These are phyloP conservation scores for Athalia rosae DNA, from an alignment of 2,888 invertebrate genomes.

Conservation along the genomic window DNA sequence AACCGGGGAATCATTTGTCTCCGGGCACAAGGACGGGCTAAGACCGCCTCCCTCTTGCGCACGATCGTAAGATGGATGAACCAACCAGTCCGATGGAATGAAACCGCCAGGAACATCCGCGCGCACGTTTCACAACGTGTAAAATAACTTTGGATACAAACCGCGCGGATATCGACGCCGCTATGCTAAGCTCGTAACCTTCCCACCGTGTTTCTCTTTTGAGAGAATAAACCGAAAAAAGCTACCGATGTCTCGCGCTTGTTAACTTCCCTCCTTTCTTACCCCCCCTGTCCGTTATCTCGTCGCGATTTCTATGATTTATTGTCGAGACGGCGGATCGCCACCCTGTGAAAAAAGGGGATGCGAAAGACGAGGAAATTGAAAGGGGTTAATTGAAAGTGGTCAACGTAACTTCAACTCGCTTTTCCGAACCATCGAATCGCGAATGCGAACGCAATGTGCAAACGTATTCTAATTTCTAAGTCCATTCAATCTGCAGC, in stretches of 20 bases:
- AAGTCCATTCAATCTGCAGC: conserved; percentile 17
- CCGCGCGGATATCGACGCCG: background rate
- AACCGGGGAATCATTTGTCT: conserved; percentile 41
- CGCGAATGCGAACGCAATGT: conserved; percentile 16
- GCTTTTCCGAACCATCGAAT: conserved; percentile 24
- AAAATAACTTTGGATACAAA: conserved; percentile 6
- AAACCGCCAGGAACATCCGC: conserved; percentile 56
- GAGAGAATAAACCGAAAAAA: no score
- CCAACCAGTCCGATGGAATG: conserved; percentile 62
- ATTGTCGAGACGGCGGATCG: background rate
- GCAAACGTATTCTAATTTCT: conserved; percentile 30
- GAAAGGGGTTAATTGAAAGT: conserved; percentile 28
- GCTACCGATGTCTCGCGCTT: no score
- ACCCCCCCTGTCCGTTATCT: background rate
- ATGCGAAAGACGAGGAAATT: conserved; percentile 1
- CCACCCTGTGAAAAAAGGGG: background rate
- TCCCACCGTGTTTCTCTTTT: no score
- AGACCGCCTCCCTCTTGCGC: conserved; percentile 41
- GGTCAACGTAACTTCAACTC: conserved; percentile 19
- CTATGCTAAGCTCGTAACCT: no score
- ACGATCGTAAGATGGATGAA: conserved; percentile 64
- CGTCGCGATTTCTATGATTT: background rate
- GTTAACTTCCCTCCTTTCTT: background rate
- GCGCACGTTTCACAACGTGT: conserved; percentile 29
- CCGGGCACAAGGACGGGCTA: conserved; percentile 36